Base-by-base conservation (phyloP, 2,797 vertebrate species). In the Crocodylus rhombifer region DNA sequence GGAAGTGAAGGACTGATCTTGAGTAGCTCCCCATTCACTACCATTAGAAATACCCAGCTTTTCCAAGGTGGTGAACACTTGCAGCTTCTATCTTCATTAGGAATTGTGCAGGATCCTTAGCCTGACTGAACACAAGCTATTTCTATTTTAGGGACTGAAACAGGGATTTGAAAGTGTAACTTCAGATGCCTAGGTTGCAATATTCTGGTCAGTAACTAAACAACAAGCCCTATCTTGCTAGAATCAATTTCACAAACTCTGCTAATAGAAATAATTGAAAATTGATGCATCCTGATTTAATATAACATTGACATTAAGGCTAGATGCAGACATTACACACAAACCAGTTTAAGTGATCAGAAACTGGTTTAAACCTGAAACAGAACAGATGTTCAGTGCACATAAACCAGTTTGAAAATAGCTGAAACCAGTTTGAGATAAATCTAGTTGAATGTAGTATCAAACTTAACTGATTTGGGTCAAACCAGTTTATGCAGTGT, bases 201-300 rank as follows among this genome's bases (percentile, higher is more conserved):
- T 80, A 17, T 33, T 82, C 90, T 80, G 84, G 78, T 65, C 36
- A 89, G 84, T 71, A 87, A 2, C 17, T 2, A 2, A 86, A 20
- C 89, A 71, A 51, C 88, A 91, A 86, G 26, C 73, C 58, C 28
- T 51, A 87, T 16, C 88, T 55, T 84, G 89, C 87, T 92, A 94
- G 64, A 57, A 17, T 78, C 8, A 5, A 0, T 61, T 93, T 82
- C 58, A 71, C 64, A 82, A 80, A 84, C 84, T 76, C 73, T 92
- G 76, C 9, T 12, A 80, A 28, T 71, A 64, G 74, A 87, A 4
- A 84, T 93, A 78, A 87, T 26, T 67, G 86, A 62, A 77, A 92
- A 82, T 56, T 83, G 89, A 80, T 63, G 76, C 86, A 88, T 62
- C 30, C 78, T 87, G 84, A 57, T 64, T 58, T 92, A 42, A 42